Conservation (phyloP, 2,113 vertebrate species). For the Gobius niger region DNA sequence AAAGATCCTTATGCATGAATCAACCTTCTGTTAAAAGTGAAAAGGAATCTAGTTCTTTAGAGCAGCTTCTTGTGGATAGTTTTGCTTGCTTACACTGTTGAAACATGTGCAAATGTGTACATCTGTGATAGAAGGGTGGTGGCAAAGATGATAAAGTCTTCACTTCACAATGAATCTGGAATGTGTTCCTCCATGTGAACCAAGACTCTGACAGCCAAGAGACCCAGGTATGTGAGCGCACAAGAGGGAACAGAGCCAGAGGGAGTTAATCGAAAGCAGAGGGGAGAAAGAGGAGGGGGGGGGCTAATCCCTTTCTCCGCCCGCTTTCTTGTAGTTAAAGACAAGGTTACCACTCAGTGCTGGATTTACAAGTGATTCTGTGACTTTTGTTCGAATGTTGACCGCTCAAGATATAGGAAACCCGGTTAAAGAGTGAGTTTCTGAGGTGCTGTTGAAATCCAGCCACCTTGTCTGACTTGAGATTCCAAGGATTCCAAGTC, state of each 20-base stretch:
- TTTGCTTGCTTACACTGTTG: not conserved
- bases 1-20: constrained; percentile 49
- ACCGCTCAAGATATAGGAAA: not conserved
- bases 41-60: not conserved
- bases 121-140: not conserved
- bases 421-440: constrained; percentile 29
- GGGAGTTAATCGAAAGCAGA: constrained; percentile 69
- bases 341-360: constrained; percentile 58
- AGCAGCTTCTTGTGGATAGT: not conserved
- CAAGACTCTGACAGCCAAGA: constrained; percentile 53
- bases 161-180: constrained; percentile 20
- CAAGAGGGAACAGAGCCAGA: constrained; percentile 22
- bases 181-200: constrained; percentile 43
- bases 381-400: constrained; percentile 38
- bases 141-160: not conserved
- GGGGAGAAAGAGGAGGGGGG: constrained; percentile 18
- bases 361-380: constrained; percentile 57
- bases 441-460: constrained; percentile 50
- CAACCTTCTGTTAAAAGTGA: not conserved
- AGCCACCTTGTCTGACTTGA: constrained; percentile 68
- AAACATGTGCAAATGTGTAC: not conserved
- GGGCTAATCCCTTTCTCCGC: constrained; percentile 58
- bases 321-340: constrained; percentile 64
- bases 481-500: constrained; percentile 80
- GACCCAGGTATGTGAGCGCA: constrained; percentile 61